Percentiles rank a stretch among this genome's conserved stretches.
Conservation (phyloP, 1,140 invertebrate genomes). For the Sinella curviseta region DNA sequence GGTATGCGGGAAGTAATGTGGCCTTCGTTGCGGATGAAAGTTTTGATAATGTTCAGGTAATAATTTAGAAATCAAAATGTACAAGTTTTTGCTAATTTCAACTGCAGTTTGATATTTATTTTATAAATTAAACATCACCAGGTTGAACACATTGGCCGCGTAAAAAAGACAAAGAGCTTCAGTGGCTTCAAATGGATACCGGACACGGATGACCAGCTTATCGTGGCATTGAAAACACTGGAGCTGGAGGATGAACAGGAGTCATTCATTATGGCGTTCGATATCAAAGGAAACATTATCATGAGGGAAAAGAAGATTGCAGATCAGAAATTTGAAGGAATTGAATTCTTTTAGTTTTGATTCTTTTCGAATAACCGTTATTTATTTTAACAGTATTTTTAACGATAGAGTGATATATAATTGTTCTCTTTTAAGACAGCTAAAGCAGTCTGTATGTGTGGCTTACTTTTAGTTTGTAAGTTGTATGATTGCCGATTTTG, state of each 20-base stretch:
- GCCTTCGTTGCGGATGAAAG: constrained; percentile 78
- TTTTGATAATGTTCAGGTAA: constrained; percentile 70
- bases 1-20: constrained; percentile 84
- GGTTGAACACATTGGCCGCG: constrained; percentile 66
- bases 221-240: constrained; percentile 87
- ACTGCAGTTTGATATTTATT: background rate
- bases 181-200: constrained; percentile 98
- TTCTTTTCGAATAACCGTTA: too few relatives aligned
- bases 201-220: constrained; percentile 77
- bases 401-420: too few relatives aligned
- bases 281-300: constrained; percentile 75
- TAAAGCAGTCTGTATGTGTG: too few relatives aligned
- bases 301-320: constrained; percentile 78
- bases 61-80: background rate
- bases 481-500: too few relatives aligned
- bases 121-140: background rate
- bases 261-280: constrained; percentile 89
- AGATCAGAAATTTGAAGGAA: constrained; percentile 91
- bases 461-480: too few relatives aligned
- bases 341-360: constrained; percentile 69
- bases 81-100: background rate
- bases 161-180: constrained; percentile 80
- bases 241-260: constrained; percentile 76
- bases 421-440: too few relatives aligned
- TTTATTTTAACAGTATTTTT: too few relatives aligned